Evolutionary conservation across 2,888 invertebrate genomes (phyloP).

Genomic region (Opisthograptis luteolata): DNA sequence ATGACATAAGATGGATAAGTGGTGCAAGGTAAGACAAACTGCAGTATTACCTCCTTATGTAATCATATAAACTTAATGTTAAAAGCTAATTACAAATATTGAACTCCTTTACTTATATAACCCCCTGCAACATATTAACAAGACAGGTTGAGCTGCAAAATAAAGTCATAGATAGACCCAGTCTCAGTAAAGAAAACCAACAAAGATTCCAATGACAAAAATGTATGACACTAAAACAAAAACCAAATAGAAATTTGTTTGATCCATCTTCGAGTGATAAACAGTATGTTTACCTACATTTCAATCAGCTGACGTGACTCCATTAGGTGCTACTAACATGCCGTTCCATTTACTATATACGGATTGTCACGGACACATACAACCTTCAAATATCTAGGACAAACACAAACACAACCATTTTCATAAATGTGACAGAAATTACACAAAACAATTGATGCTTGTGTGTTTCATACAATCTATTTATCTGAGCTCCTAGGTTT

Average conservation of each 20-base stretch:
- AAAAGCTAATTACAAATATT: no score
- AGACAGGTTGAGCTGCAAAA: no score
- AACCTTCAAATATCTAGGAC: constrained; percentile 26
- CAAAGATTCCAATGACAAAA: no score
- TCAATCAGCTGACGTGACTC: constrained; percentile 32
- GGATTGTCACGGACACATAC: constrained; percentile 4
- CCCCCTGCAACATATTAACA: neutral
- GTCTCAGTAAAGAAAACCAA: no score
- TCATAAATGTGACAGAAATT: constrained; percentile 19
- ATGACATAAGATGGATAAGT: constrained; percentile 12
- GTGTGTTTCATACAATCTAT: constrained; percentile 21
- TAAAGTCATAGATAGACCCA: no score
- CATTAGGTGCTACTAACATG: constrained; percentile 8
- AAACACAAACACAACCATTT: constrained; percentile 20
- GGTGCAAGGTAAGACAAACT: constrained; percentile 18
- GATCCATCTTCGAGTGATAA: constrained; percentile 51
- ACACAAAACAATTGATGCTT: constrained; percentile 19
- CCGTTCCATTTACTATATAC: no score
- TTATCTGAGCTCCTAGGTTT: no score
- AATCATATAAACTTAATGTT: constrained; percentile 2
- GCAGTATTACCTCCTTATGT: constrained; percentile 14
- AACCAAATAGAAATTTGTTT: constrained; percentile 60
- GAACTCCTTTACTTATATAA: no score
- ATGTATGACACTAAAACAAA: constrained; percentile 45
- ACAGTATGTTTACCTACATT: constrained; percentile 58